Evolutionary conservation across 2,113 vertebrate species (phyloP), one percentile per base, ranked within the genome.

Genomic region (Oncorhynchus tshawytscha): DNA sequence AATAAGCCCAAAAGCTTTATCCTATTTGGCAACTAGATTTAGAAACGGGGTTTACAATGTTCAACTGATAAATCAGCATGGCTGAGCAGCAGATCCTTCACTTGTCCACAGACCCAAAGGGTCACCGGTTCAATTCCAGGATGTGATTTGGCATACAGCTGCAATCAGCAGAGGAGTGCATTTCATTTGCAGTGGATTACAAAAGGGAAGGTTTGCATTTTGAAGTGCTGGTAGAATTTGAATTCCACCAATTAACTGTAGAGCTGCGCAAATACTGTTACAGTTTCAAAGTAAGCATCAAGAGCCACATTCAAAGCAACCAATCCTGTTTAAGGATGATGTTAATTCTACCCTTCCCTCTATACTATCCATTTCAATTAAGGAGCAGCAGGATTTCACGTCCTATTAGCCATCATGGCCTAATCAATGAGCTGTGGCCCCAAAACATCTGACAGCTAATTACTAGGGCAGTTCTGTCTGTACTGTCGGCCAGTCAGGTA

Each of bases 361-460:
- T 83, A 79, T 80, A 71, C 3, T 75, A 71, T 88, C n/a, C 71
- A 82, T 82, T 82, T 87, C 77, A 87, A 84, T 81, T 64, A 70
- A 81, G 71, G 78, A 85, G 80, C 85, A 83, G 78, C 27, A 20
- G 75, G 85, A 89, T 85, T 88, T 90, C 88, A 90, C 78, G 69
- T 92, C 86, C 85, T 91, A 76, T 93, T 92, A 92, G 88, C 72
- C 34, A 91, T 92, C 86, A 89, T 83, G 88, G 81, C 84, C 85
- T 86, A 88, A 93, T 92, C 92, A 93, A 94, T 93, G 91, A 89
- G 82, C 90, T 87, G 80, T 85, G 87, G 82, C 72, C 67, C 87
- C 86, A 84, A 59, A 93, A 91, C 88, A 90, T 88, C 90, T 91
- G 90, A 92, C 89, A 86, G 89, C 88, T 91, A 92, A 94, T 93